Evolutionary conservation across 2,113 vertebrate genomes (phyloP), one percentile per base, ranked within the genome.

Genomic region (Mesocricetus auratus): DNA sequence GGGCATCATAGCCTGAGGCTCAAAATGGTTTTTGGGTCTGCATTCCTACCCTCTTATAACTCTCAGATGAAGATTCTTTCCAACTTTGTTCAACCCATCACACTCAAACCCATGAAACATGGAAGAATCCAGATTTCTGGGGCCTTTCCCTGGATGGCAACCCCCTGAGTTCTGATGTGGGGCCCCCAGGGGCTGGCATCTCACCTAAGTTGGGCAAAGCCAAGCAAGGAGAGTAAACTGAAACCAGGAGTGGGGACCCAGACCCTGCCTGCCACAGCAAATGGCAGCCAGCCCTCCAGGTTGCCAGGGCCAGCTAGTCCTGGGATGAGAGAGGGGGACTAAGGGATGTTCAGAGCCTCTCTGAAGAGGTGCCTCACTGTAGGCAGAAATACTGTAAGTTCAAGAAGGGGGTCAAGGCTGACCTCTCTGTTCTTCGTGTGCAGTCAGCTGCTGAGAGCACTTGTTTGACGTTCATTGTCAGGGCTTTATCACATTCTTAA

Each of bases 401-500:
- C 92, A 97, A 98, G 97, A 90, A 93, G 24, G 29, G 93, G 89
- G 88, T 90, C 85, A 77, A 62, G 90, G 94, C 96, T 98, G 96
- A 98, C 98, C 98, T 98, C 98, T 97, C 97, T 95, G n/a, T 97
- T 98, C 97, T 97, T 98, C 90, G 82, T 98, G 62, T 86, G 83
- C 91, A 98, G 94, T 98, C 97, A 97, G 94, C 96, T 94, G 97
- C 94, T 97, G 98, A 99, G 99, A 99, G 97, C 95, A 96, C 96
- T 97, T 97, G 97, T 97, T 97, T 97, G 97, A 97, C 98, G 98
- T 98, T 98, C 97, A 98, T 98, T 97, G 97, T 96, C 82, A 83
- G 94, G 74, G 81, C 75, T 87, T 98, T 97, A 98, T 96, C 98
- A 97, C 97, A 96, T 98, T 96, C 95, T 97, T 98, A 98, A 98